These are phyloP conservation scores for Gandaritis pyraliata DNA, from an alignment of 2,888 invertebrate genomes.

Conservation along the genomic window DNA sequence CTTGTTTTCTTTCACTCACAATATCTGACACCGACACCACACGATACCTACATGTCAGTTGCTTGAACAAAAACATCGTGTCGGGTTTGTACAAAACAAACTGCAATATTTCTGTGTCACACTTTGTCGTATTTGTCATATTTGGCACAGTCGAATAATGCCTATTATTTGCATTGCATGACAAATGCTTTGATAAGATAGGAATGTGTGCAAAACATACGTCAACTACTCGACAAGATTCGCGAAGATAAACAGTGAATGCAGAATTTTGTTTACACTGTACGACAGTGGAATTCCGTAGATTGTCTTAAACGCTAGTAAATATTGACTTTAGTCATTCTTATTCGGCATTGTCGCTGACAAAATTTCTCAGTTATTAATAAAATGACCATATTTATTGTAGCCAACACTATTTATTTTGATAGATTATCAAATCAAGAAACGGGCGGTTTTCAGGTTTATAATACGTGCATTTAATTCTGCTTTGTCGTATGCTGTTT, in stretches of 20 bases:
- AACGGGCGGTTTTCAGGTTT: too few relatives aligned
- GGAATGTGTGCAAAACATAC: slow-evolving; percentile 34
- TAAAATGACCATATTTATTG: neutral
- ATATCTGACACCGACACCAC: too few relatives aligned
- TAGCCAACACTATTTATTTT: too few relatives aligned
- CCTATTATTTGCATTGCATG: slow-evolving; percentile 52
- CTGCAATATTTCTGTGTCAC: neutral
- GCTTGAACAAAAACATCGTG: too few relatives aligned
- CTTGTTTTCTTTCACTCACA: too few relatives aligned
- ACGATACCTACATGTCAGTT: too few relatives aligned
- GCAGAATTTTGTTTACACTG: slow-evolving; percentile 12
- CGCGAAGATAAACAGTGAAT: slow-evolving; percentile 17
- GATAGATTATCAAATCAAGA: too few relatives aligned
- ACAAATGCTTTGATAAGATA: slow-evolving; percentile 64
- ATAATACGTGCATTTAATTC: too few relatives aligned
- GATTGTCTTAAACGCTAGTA: slow-evolving; percentile 6
- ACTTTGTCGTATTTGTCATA: neutral
- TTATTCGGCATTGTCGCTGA: neutral
- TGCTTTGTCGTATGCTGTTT: too few relatives aligned
- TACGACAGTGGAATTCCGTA: slow-evolving; percentile 11
- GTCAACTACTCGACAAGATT: slow-evolving; percentile 12
- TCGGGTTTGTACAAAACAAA: neutral
- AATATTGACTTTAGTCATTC: slow-evolving; percentile 6
- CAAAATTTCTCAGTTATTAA: neutral
- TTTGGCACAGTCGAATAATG: slow-evolving; percentile 20